These are phyloP conservation scores for Liolophura sinensis DNA, from an alignment of 1,140 invertebrate genomes.

Conservation along the genomic window DNA sequence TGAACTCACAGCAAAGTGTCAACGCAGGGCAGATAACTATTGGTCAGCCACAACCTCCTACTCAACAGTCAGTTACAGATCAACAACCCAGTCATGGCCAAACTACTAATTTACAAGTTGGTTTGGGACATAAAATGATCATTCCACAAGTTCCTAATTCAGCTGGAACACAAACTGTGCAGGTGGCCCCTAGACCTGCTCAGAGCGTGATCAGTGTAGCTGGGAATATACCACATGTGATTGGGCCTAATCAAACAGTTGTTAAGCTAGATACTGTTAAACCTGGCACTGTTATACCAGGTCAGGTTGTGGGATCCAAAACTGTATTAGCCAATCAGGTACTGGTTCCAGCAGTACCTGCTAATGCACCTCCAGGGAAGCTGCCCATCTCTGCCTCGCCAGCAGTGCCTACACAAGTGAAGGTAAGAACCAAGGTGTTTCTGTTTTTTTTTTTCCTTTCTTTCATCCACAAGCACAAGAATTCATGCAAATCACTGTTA, in stretches of 20 bases:
- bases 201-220: not conserved
- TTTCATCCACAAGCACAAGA: too few species aligned
- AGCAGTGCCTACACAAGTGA: conserved; percentile 35
- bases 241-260: not conserved
- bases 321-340: too few species aligned
- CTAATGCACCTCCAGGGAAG: conserved; percentile 15
- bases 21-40: conserved; percentile 5
- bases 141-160: not conserved
- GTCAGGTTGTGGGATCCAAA: too few species aligned
- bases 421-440: conserved; percentile 19
- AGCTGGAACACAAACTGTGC: not conserved
- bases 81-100: too few species aligned
- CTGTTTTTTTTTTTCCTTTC: not conserved
- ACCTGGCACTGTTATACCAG: too few species aligned
- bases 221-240: conserved; percentile 7
- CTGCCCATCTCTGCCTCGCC: conserved; percentile 18
- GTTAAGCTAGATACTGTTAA: too few species aligned
- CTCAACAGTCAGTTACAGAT: too few species aligned
- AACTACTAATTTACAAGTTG: too few species aligned
- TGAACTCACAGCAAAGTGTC: not conserved
- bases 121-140: too few species aligned
- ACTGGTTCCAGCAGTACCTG: not conserved
- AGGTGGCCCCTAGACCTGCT: not conserved
- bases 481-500: too few species aligned
- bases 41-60: not conserved